These are phyloP conservation scores for Byasa hedistus DNA, from an alignment of 2,888 invertebrate genomes.

Conservation along the genomic window DNA sequence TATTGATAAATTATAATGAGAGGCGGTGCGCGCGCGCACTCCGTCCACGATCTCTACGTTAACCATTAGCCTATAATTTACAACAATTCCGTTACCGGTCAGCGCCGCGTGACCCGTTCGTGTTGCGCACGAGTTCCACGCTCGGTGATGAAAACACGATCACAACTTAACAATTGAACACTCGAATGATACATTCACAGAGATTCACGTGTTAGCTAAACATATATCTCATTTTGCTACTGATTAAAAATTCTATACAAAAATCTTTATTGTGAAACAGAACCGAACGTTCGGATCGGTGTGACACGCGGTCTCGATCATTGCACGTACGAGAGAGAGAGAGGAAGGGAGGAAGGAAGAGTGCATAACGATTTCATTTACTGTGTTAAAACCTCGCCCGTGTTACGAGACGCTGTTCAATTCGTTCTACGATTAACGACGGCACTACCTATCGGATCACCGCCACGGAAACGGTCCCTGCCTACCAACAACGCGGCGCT, in stretches of 20 bases:
- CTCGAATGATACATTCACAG: neutral
- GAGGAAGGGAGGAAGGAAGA: too few relatives aligned
- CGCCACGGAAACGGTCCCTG: too few relatives aligned
- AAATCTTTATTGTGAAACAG: neutral
- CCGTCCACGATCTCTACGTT: conserved; percentile 18
- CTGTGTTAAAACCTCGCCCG: too few relatives aligned
- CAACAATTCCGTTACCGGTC: conserved; percentile 22
- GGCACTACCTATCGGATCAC: too few relatives aligned
- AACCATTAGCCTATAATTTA: conserved; percentile 27
- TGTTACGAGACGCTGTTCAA: too few relatives aligned
- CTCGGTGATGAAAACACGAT: conserved; percentile 1
- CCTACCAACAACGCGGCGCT: too few relatives aligned
- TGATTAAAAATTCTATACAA: conserved; percentile 17
- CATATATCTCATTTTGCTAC: neutral
- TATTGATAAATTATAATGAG: conserved; percentile 34
- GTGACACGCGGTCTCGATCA: neutral
- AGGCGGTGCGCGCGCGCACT: conserved; percentile 9
- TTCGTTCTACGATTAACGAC: too few relatives aligned
- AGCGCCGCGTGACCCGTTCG: neutral
- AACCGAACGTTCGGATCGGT: neutral
- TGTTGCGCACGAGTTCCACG: neutral
- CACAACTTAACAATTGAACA: neutral
- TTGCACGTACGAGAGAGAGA: too few relatives aligned
- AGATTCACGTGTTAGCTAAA: neutral
- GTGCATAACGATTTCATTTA: too few relatives aligned